Percentiles rank a stretch among this genome's conserved stretches.
Conservation (phyloP, 1,140 invertebrate genomes). For the Planococcus citri region DNA sequence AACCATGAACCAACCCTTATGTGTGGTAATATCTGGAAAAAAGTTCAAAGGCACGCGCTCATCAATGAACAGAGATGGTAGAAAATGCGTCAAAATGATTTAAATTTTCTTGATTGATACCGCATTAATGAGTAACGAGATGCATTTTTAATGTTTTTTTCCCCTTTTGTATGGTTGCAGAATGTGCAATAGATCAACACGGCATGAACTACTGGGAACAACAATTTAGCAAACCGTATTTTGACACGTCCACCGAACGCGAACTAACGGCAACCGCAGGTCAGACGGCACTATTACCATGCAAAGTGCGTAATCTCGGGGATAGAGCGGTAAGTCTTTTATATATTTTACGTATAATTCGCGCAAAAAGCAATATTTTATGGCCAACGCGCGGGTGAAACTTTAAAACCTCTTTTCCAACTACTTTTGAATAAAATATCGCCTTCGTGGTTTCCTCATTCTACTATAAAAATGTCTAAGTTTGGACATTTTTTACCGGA, state of each 20-base stretch:
- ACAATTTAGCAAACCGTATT: constrained; percentile 72
- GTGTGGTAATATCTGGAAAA: too few relatives aligned
- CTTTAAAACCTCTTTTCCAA: not conserved
- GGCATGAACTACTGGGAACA: constrained; percentile 45
- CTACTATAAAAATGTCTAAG: too few relatives aligned
- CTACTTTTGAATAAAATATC: constrained; percentile 1
- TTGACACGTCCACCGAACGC: constrained; percentile 71
- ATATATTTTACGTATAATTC: not conserved
- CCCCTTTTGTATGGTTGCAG: too few relatives aligned
- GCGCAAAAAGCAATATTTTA: not conserved
- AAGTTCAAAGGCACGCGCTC: too few relatives aligned
- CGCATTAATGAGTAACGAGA: not conserved
- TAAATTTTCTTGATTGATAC: too few relatives aligned
- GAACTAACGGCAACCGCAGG: constrained; percentile 75
- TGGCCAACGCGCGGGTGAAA: not conserved
- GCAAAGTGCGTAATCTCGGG: constrained; percentile 68
- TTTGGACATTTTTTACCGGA: too few relatives aligned
- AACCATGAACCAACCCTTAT: too few relatives aligned
- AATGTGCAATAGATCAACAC: constrained; percentile 20
- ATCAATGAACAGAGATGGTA: too few relatives aligned
- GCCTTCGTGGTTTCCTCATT: too few relatives aligned
- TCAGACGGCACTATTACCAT: constrained; percentile 71
- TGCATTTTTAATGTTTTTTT: not conserved
- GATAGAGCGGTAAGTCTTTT: constrained; percentile 59
- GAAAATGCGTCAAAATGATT: too few relatives aligned